These are phyloP conservation scores for Leptinotarsa peninsularis DNA, from an alignment of 2,888 invertebrate genomes.

Conservation along the genomic window DNA sequence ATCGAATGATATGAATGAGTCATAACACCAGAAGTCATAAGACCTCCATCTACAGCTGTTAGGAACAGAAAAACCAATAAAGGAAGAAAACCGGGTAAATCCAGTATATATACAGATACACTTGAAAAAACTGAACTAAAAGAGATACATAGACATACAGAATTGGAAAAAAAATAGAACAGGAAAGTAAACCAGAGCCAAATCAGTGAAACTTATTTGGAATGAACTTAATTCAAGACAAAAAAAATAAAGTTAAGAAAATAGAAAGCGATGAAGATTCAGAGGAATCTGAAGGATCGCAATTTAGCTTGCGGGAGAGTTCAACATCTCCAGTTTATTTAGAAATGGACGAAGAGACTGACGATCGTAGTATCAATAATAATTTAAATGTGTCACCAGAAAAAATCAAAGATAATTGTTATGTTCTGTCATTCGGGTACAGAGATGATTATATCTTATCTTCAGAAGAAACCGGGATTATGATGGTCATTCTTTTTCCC, in stretches of 20 bases:
- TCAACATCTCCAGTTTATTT: not conserved
- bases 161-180: not conserved
- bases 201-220: not conserved
- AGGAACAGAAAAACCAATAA: not conserved
- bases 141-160: not conserved
- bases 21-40: not conserved
- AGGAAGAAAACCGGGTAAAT: not conserved
- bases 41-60: not conserved
- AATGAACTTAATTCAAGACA: not conserved
- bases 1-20: slow-evolving; percentile 16
- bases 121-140: not conserved
- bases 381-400: no score
- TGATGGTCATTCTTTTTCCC: not conserved
- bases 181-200: not conserved
- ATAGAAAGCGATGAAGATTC: no score
- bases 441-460: no score
- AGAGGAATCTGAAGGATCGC: not conserved
- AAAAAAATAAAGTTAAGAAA: not conserved
- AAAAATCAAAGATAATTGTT: no score
- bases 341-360: no score
- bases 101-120: not conserved
- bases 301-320: not conserved
- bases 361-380: no score
- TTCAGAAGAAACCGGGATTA: not conserved
- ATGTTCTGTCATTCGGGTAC: not conserved